A percentile compares a stretch with the other conserved stretches of the same genome.
These are phyloP conservation scores for Gambelia wislizenii DNA, from an alignment of 2,797 vertebrate species.

Conservation along the genomic window DNA sequence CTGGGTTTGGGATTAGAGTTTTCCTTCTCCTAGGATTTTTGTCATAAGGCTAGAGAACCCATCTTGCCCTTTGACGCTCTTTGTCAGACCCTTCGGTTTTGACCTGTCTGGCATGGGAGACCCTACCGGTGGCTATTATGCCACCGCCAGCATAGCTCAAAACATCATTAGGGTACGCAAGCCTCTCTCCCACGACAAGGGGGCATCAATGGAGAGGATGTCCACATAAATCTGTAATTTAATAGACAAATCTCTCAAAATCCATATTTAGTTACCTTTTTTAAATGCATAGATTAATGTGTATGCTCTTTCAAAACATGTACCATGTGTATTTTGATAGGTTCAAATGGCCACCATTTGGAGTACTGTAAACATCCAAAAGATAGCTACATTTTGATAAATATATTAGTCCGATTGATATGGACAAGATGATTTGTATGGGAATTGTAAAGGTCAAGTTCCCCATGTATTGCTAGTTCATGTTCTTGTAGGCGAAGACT, in stretches of 20 bases:
- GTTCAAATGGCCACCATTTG: background rate
- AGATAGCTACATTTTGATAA: background rate
- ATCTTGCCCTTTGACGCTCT: no score
- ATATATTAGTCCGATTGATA: background rate
- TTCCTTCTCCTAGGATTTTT: no score
- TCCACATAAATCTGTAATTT: background rate
- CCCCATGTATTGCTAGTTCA: no score
- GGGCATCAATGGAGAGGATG: no score
- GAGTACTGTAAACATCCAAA: background rate
- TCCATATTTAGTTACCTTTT: background rate
- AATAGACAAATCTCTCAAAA: background rate
- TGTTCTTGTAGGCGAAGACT: background rate
- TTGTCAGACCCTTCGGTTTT: no score
- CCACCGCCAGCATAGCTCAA: no score
- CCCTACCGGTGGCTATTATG: no score
- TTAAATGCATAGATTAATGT: background rate
- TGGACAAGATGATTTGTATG: background rate
- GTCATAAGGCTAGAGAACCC: no score
- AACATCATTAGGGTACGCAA: no score
- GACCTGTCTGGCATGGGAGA: no score
- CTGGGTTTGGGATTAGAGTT: no score
- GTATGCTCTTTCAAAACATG: background rate
- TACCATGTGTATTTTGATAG: background rate
- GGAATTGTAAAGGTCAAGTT: background rate
- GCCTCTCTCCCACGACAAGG: no score